Base-by-base conservation (phyloP, 1,140 invertebrate genomes). In the Hylaeus anthracinus region DNA sequence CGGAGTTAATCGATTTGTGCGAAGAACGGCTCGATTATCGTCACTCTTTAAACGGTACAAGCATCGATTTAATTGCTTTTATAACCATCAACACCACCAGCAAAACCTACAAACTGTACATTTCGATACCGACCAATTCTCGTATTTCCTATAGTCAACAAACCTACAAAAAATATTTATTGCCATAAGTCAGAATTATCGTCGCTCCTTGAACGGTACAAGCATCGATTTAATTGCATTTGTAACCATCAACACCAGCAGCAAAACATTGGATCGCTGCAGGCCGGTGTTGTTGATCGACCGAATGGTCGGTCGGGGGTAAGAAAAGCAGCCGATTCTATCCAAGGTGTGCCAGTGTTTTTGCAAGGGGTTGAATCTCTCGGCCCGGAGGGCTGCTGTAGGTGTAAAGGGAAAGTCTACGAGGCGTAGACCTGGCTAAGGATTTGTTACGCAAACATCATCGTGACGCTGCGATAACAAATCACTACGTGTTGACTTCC, bases 391-490 rank as follows among this genome's bases (percentile, higher is more conserved):
- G 72, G 48, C 5, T 26, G 48, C 58, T 64, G 69, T 79, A 72
- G 81, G 61, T 70, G 74, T 79, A 56, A 78, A 79, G 75, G 73
- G 60, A 43, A 64, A 63, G 55, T 74, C 76, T 72, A 66, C 69
- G 67, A 67, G 66, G 61, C 72, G 72, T 79, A 84, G 82, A 82
- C 81, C 63, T 64, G 79, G 79, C 74, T 82, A 87, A 87, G 88
- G 88, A 89, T 89, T 89, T 89, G 88, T 87, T 89, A 89, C 81
- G 76, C 81, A 89, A 89, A 87, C 88, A 88, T 86, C 85, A 87
- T 85, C 77, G 72, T 63, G 81, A 84, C 74, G 88, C 87, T 88
- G 81, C 81, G 76, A 89, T 87, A 89, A 88, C 88, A 89, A 89
- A 89, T 89, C 88, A 86, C 85, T 60, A 61, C 70, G 71, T 78